phyloP scores from a whole-genome alignment of 2,888 invertebrate species.

The Melolontha melolontha region DNA sequence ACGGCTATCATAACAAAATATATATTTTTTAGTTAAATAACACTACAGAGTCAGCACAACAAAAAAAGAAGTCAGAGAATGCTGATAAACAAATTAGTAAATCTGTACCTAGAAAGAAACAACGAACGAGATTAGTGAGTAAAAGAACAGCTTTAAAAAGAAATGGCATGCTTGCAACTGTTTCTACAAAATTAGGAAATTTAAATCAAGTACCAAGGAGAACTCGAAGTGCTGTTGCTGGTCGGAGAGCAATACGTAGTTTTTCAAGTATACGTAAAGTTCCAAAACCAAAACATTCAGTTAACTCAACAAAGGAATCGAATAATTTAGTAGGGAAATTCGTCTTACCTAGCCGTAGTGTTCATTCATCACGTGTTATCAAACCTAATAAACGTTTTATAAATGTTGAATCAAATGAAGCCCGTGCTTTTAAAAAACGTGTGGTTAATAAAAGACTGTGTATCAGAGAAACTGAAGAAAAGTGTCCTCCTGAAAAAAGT shows the following conservation, averaged over 20 bases:
- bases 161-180: conserved; percentile 41
- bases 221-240: conserved; percentile 48
- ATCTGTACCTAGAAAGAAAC: conserved; percentile 34
- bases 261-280: conserved; percentile 48
- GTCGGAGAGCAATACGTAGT: conserved; percentile 48
- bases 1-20: neutral
- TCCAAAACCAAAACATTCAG: conserved; percentile 44
- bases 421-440: conserved; percentile 60
- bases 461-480: conserved; percentile 44
- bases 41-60: conserved; percentile 11
- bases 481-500: conserved; percentile 58
- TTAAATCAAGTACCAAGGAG: conserved; percentile 44
- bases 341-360: conserved; percentile 84
- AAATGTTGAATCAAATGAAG: conserved; percentile 68
- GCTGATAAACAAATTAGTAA: conserved; percentile 24
- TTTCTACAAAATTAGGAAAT: conserved; percentile 34
- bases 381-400: conserved; percentile 90
- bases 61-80: conserved; percentile 19
- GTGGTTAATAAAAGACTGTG: conserved; percentile 55
- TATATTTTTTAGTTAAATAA: conserved; percentile 12
- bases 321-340: conserved; percentile 71
- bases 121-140: conserved; percentile 38
- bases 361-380: conserved; percentile 86
- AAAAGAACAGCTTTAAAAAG: conserved; percentile 41
- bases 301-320: conserved; percentile 46